These are phyloP conservation scores for Platygyra sinensis DNA, from an alignment of 64 coral and sea anemone species.

Conservation along the genomic window DNA sequence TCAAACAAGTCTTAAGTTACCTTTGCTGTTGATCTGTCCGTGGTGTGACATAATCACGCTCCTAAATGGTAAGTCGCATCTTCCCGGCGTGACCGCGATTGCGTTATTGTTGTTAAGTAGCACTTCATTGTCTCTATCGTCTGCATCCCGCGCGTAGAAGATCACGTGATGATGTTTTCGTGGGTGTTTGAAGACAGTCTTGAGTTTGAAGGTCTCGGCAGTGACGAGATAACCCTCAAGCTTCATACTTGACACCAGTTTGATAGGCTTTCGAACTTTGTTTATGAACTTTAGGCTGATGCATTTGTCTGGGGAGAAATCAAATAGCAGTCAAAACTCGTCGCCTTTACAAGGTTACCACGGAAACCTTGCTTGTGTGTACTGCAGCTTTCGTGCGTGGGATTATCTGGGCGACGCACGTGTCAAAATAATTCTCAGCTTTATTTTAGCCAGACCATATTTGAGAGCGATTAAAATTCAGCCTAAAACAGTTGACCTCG, in stretches of 20 bases:
- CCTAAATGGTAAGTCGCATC: slow-evolving; percentile 71
- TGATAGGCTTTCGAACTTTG: slow-evolving; percentile 81
- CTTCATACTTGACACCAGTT: slow-evolving; percentile 94
- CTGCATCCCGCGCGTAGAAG: slow-evolving; percentile 89
- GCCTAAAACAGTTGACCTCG: too few relatives aligned
- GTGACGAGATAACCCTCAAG: slow-evolving; percentile 89
- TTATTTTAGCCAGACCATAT: too few relatives aligned
- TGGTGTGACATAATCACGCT: slow-evolving; percentile 63
- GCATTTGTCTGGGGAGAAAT: slow-evolving; percentile 84
- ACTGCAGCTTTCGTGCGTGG: too few relatives aligned
- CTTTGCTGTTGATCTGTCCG: slow-evolving; percentile 39
- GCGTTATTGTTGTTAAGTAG: slow-evolving; percentile 87
- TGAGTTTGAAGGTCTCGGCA: slow-evolving; percentile 92
- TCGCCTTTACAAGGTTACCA: too few relatives aligned
- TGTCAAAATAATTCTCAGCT: too few relatives aligned
- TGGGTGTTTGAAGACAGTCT: slow-evolving; percentile 96
- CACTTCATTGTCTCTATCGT: slow-evolving; percentile 71
- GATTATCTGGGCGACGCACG: too few relatives aligned
- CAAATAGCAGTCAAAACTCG: background rate
- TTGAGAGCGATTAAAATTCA: too few relatives aligned
- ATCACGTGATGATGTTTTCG: slow-evolving; percentile 91
- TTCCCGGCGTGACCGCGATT: slow-evolving; percentile 73
- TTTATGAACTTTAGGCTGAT: slow-evolving; percentile 90
- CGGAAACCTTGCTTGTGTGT: too few relatives aligned
- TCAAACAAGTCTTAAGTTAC: background rate